Evolutionary conservation across 2,888 invertebrate genomes (phyloP).

Genomic region (Periphyllus acericola): DNA sequence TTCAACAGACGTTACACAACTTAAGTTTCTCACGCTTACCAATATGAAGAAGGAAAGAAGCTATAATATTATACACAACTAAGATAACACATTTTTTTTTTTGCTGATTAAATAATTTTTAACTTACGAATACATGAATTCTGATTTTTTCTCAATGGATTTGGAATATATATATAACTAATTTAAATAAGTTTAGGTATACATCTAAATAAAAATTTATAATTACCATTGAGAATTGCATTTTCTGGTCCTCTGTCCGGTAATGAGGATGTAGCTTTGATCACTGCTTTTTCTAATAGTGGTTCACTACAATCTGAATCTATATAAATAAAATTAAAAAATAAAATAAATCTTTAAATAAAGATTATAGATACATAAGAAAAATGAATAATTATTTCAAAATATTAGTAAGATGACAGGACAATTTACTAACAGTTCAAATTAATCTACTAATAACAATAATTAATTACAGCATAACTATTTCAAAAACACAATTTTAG

Average conservation of each 20-base stretch:
- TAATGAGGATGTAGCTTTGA: conserved; percentile 84
- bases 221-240: conserved; percentile 84
- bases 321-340: conserved; percentile 7
- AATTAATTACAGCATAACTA: too few species aligned
- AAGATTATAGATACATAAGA: not conserved
- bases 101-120: too few species aligned
- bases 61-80: not conserved
- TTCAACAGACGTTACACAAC: not conserved
- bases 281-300: conserved; percentile 76
- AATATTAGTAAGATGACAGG: not conserved
- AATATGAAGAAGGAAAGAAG: not conserved
- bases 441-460: too few species aligned
- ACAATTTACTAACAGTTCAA: too few species aligned
- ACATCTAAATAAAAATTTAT: conserved; percentile 5
- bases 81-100: not conserved
- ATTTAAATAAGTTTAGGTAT: not conserved
- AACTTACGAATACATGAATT: too few species aligned
- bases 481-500: too few species aligned
- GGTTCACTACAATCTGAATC: conserved; percentile 80
- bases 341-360: not conserved
- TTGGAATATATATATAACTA: too few species aligned
- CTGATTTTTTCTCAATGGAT: too few species aligned
- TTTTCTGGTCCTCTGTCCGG: conserved; percentile 86
- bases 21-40: not conserved
- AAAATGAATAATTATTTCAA: not conserved